Evolutionary conservation across 2,797 vertebrate species (phyloP), one percentile per base, ranked within the genome.

Genomic region (Tapera naevia): DNA sequence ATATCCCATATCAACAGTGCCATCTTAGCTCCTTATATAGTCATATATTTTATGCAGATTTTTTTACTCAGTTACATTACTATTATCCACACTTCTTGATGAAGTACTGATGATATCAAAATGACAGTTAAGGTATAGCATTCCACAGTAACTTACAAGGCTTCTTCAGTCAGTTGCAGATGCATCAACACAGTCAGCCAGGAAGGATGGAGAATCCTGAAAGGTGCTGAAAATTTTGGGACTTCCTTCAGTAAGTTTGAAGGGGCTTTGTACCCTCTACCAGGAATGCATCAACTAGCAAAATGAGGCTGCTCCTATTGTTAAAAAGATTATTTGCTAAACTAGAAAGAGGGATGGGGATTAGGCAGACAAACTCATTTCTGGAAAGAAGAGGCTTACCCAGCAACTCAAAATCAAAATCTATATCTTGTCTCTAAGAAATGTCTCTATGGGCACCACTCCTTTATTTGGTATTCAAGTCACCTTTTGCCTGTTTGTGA

Each of bases 391-490:
- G 82, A 56, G 72, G 41, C 93, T 94, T 93, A 86, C 67, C 80
- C 76, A 88, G 86, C 70, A 93, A 86, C 83, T 82, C 53, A 64
- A 86, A 89, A 91, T 80, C 76, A 78, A 75, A 93, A 88, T 89
- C 51, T 76, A 23, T 85, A 86, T 91, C 86, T 88, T 64, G 56
- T 66, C 71, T 95, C 65, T 79, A 54, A 89, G 84, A 95, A 85
- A 66, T 22, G 16, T 95, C 91, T 94, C 80, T 41, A 11, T 90
- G 73, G 92, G 80, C 82, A 91, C 76, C 8, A 19, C 92, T 94
- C 41, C 72, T 74, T 93, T 76, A 85, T 95, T 95, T 91, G 76
- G 50, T 89, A 69, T 91, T 74, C 92, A 94, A 51, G 85, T 39
- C 75, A 61, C 21, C 13, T 86, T 95, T 93, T 94, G 53, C 60